Conservation (phyloP, 2,113 vertebrate species). For the Sylvia atricapilla region DNA sequence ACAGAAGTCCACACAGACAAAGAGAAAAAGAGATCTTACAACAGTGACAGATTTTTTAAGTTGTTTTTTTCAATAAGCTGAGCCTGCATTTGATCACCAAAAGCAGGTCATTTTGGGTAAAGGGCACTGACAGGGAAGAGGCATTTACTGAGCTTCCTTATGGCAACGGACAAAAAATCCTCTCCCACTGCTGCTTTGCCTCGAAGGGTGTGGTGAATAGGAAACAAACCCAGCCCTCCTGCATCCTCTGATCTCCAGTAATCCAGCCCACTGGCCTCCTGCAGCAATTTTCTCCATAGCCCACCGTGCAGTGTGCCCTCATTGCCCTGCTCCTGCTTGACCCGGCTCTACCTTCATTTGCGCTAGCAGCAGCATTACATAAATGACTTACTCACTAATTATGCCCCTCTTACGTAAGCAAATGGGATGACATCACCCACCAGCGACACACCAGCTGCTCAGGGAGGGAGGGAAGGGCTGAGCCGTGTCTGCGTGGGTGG, state of each 20-base stretch:
- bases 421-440: slow-evolving; percentile 16
- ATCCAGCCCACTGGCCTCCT: not conserved
- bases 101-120: not conserved
- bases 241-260: not conserved
- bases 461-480: not conserved
- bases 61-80: not conserved
- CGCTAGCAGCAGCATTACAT: not conserved
- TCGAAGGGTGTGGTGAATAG: not conserved
- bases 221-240: not conserved
- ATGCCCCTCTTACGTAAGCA: slow-evolving; percentile 10
- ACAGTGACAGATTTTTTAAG: not conserved
- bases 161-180: not conserved
- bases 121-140: not conserved
- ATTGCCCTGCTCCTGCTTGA: not conserved
- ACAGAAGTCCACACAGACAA: not conserved
- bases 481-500: not conserved
- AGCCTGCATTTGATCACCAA: not conserved
- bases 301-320: not conserved
- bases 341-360: not conserved
- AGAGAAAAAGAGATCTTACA: not conserved
- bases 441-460: not conserved
- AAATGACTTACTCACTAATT: slow-evolving; percentile 7
- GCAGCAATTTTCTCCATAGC: not conserved
- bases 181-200: not conserved
- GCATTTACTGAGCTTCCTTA: not conserved